Conservation (phyloP, 2,797 vertebrate species). For the Hirundo rustica region DNA sequence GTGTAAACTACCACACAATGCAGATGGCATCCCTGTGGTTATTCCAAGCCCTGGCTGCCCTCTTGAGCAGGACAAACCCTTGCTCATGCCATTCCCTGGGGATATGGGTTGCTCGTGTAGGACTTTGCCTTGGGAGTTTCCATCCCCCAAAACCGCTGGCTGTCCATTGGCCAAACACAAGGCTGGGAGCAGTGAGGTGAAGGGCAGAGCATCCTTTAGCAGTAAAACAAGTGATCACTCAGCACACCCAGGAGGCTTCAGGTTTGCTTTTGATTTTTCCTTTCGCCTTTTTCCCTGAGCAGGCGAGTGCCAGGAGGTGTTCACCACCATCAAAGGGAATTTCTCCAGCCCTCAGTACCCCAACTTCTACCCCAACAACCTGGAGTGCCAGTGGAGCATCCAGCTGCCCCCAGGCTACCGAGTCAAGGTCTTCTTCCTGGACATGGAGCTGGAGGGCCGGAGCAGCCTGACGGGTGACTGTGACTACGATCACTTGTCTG, state of each 20-base stretch:
- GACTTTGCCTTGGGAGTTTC: not conserved
- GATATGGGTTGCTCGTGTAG: not conserved
- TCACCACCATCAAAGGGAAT: slow-evolving; percentile 85
- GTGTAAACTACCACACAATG: not conserved
- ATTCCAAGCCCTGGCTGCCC: not conserved
- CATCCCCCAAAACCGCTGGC: not conserved
- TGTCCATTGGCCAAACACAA: not conserved
- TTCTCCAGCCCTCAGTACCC: slow-evolving; percentile 94
- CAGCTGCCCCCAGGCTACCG: slow-evolving; percentile 83
- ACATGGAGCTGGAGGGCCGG: slow-evolving; percentile 90
- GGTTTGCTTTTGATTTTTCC: not conserved
- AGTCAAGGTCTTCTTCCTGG: slow-evolving; percentile 87
- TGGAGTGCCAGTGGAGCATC: slow-evolving; percentile 95
- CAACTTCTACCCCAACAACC: slow-evolving; percentile 93
- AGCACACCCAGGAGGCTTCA: not conserved
- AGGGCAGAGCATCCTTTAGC: not conserved
- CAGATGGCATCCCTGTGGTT: not conserved
- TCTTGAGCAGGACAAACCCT: not conserved
- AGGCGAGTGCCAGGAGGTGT: slow-evolving; percentile 94
- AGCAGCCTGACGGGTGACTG: slow-evolving; percentile 87
- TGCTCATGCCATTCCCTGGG: not conserved
- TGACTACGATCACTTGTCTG: slow-evolving; percentile 88
- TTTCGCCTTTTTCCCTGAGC: not conserved
- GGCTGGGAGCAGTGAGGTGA: not conserved
- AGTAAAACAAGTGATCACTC: not conserved